These are phyloP conservation scores for Scaptomyza parva DNA, from an alignment of 2,888 invertebrate species.

Conservation along the genomic window DNA sequence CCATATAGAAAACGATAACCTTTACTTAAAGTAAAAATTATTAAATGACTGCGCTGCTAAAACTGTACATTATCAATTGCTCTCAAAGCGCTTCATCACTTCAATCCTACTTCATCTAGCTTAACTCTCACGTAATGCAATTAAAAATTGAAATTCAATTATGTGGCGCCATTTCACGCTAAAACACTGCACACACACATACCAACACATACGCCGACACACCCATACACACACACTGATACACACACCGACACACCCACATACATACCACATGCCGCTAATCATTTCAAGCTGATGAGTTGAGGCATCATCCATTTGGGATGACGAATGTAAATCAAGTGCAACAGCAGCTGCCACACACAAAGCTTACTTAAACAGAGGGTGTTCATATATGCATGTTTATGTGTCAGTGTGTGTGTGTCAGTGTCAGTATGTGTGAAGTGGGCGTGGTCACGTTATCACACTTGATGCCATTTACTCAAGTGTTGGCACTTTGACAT, in stretches of 20 bases:
- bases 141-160: conserved; percentile 60
- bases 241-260: conserved; percentile 2
- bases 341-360: conserved; percentile 17
- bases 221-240: conserved; percentile 3
- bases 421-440: conserved; percentile 3
- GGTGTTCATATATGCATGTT: too few species aligned
- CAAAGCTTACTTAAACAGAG: neutral
- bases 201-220: conserved; percentile 9
- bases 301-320: conserved; percentile 16
- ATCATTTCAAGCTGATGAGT: conserved; percentile 39
- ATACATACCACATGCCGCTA: conserved; percentile 23
- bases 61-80: neutral
- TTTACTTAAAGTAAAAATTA: too few species aligned
- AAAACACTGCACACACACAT: neutral
- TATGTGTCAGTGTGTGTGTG: neutral
- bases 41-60: neutral
- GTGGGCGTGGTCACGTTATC: conserved; percentile 59
- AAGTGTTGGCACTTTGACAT: conserved; percentile 75
- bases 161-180: conserved; percentile 25
- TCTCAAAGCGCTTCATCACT: neutral
- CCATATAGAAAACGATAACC: too few species aligned
- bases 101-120: neutral
- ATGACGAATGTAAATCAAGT: conserved; percentile 36
- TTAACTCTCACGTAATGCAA: conserved; percentile 30
- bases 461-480: conserved; percentile 72